phyloP scores from a whole-genome alignment of 2,797 vertebrate species.

The Eleutherodactylus coqui region DNA sequence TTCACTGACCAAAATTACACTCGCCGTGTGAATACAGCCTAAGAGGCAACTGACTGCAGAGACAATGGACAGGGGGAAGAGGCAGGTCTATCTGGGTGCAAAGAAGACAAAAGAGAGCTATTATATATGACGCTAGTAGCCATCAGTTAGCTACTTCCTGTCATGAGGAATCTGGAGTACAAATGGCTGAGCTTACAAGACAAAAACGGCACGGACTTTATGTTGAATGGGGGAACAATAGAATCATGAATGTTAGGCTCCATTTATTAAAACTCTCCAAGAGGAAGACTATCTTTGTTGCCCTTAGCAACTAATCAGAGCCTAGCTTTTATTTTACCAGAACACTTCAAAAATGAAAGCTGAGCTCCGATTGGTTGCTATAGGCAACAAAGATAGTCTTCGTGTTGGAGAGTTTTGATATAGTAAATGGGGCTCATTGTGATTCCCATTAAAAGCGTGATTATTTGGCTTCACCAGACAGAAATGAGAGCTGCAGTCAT shows the following conservation, averaged over 20 bases:
- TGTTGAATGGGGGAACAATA: neutral
- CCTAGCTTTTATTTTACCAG: too few relatives aligned
- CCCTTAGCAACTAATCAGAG: too few relatives aligned
- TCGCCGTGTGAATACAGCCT: too few relatives aligned
- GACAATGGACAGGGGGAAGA: neutral
- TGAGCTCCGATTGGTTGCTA: too few relatives aligned
- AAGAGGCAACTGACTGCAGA: too few relatives aligned
- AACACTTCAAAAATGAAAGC: too few relatives aligned
- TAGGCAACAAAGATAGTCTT: too few relatives aligned
- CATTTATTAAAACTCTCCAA: too few relatives aligned
- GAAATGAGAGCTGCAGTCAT: constrained; percentile 54
- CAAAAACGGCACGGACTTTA: neutral
- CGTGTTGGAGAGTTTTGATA: too few relatives aligned
- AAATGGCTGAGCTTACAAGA: neutral
- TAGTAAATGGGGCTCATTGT: constrained; percentile 30
- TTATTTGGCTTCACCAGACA: constrained; percentile 58
- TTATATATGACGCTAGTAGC: neutral
- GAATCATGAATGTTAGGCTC: neutral
- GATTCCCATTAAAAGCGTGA: constrained; percentile 23
- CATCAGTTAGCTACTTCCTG: neutral
- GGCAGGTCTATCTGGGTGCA: neutral
- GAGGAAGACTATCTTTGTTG: too few relatives aligned
- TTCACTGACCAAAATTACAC: too few relatives aligned
- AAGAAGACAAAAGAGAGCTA: too few relatives aligned
- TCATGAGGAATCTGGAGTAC: neutral